Base-by-base conservation (phyloP, 2,113 vertebrate genomes). In the Australoheros scitulus region DNA sequence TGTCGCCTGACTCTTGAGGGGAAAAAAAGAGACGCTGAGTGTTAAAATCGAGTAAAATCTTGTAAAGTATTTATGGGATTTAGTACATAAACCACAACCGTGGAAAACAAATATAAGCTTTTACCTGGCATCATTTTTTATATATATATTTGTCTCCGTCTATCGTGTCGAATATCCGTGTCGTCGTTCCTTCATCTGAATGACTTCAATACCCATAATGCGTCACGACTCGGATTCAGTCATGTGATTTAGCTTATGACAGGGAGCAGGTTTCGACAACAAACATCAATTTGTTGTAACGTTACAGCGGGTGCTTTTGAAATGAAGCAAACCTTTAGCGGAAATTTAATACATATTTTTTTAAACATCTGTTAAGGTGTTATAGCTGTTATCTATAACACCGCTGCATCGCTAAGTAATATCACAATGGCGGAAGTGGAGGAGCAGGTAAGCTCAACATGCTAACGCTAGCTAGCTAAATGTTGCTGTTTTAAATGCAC, bases 391-490 rank as follows among this genome's bases (percentile, higher is more conserved):
- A 3, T 24, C 20, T 20, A 60, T 3, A 79, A n/a, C n/a, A n/a
- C n/a, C n/a, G 70, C 82, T 29, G 61, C 7, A 57, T 52, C 56
- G 11, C 10, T 32, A 3, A 7, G n/a, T 32, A 9, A 20, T 64
- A 2, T 74, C 77, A 85, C 81, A 76, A 98, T 98, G 97, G 96
- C 97, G 96, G 97, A 97, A 95, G 95, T 96, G 0, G 94, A 93
- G 72, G 95, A 95, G 70, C 95, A 97, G 97, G 98, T 98, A 96
- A 93, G 82, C 43, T 24, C 22, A 47, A 61, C 47, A 85, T 87
- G 93, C 88, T 93, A 92, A 85, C 50, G 72, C 63, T 92, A 92
- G 82, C 89, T 36, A 11, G 65, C 79, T 76, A 78, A n/a, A 36
- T 86, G 34, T 34, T 79, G 63, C 68, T 70, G 65, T 63, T 77